Conservation (phyloP, 2,888 invertebrate species). For the Synergus laeviventris region DNA sequence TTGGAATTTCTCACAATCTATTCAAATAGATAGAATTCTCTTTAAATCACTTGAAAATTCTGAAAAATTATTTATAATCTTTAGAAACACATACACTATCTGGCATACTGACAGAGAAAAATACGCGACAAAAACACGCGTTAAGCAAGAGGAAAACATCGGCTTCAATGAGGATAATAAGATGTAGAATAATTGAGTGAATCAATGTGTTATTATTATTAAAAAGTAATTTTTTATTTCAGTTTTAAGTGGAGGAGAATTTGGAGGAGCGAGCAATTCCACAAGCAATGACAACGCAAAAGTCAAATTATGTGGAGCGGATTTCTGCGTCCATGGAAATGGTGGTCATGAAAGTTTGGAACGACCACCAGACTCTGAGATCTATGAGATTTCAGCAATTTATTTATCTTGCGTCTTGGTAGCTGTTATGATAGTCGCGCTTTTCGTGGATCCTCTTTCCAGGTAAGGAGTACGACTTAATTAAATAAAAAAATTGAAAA, state of each 20-base stretch:
- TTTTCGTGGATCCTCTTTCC: constrained; percentile 93
- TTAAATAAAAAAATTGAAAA: neutral
- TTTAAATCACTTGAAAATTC: too few relatives aligned
- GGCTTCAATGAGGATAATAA: too few relatives aligned
- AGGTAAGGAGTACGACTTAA: constrained; percentile 78
- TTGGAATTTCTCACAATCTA: too few relatives aligned
- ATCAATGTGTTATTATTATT: too few relatives aligned
- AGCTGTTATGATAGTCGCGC: constrained; percentile 90
- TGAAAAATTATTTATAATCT: too few relatives aligned
- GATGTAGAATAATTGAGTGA: too few relatives aligned
- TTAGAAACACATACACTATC: too few relatives aligned
- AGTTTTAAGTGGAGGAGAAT: constrained; percentile 88
- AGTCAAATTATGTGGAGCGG: constrained; percentile 85
- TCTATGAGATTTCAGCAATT: constrained; percentile 92
- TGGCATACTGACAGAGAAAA: too few relatives aligned
- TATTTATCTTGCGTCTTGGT: constrained; percentile 91
- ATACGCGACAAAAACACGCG: too few relatives aligned
- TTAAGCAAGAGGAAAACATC: too few relatives aligned
- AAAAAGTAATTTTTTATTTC: constrained; percentile 58
- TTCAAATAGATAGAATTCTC: too few relatives aligned
- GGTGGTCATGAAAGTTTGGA: constrained; percentile 86
- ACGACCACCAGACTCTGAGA: constrained; percentile 89
- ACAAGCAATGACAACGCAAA: constrained; percentile 74
- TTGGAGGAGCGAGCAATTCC: constrained; percentile 76
- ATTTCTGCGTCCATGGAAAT: constrained; percentile 86